phyloP scores from a whole-genome alignment of 2,888 invertebrate species.

The Congeria kusceri region DNA sequence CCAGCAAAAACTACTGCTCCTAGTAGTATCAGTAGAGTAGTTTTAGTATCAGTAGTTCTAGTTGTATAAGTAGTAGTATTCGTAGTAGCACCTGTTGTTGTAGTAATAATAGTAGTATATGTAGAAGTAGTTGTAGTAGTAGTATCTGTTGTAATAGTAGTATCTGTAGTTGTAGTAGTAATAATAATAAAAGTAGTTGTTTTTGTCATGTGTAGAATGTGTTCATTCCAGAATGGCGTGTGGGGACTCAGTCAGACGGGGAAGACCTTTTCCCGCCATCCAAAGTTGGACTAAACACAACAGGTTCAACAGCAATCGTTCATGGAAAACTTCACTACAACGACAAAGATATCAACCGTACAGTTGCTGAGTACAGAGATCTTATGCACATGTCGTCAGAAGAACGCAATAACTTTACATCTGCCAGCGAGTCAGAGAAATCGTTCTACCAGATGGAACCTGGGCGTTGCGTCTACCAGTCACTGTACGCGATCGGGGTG shows the following conservation, averaged over 20 bases:
- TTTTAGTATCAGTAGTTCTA: no score
- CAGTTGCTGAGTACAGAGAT: constrained; percentile 55
- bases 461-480: constrained; percentile 56
- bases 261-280: constrained; percentile 66
- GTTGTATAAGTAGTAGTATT: no score
- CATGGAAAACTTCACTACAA: constrained; percentile 63
- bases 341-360: constrained; percentile 45
- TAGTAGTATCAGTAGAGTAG: no score
- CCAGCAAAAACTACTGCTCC: no score
- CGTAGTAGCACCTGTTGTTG: no score
- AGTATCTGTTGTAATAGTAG: no score
- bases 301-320: constrained; percentile 58
- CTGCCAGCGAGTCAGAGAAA: constrained; percentile 22
- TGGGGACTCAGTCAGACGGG: constrained; percentile 51
- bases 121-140: no score
- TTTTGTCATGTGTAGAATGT: no score
- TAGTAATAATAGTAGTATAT: no score
- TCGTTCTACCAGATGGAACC: constrained; percentile 59
- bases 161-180: no score
- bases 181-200: no score
- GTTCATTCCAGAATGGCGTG: constrained; percentile 63
- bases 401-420: constrained; percentile 8
- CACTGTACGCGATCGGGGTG: constrained; percentile 52
- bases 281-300: constrained; percentile 52
- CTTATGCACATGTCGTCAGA: constrained; percentile 52